Conservation (phyloP, 2,888 invertebrate genomes). For the Helleia helle region DNA sequence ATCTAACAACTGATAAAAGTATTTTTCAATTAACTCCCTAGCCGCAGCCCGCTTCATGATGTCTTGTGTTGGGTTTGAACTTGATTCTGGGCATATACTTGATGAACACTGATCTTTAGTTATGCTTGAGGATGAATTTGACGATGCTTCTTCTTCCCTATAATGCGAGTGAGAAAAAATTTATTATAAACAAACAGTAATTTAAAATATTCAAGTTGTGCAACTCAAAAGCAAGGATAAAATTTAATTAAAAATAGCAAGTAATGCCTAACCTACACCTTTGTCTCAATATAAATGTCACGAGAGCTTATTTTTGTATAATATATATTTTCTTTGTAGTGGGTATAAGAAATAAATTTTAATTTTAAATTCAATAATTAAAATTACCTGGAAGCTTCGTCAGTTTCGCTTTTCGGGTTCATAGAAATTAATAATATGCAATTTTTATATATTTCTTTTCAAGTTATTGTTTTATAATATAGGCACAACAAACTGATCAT, state of each 20-base stretch:
- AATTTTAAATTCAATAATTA: neutral
- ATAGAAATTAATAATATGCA: slow-evolving; percentile 60
- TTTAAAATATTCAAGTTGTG: slow-evolving; percentile 26
- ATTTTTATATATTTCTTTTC: slow-evolving; percentile 25
- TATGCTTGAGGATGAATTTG: slow-evolving; percentile 52
- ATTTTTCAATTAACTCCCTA: slow-evolving; percentile 90
- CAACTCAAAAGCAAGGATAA: neutral
- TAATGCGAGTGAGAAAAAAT: slow-evolving; percentile 23
- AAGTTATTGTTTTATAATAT: neutral
- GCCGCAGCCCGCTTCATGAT: slow-evolving; percentile 85
- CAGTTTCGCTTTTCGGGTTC: slow-evolving; percentile 71
- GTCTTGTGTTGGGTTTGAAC: slow-evolving; percentile 57
- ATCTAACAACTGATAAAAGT: slow-evolving; percentile 93
- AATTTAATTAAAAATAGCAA: slow-evolving; percentile 39
- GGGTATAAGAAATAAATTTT: slow-evolving; percentile 3
- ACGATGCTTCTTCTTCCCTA: slow-evolving; percentile 74
- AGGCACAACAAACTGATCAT: neutral
- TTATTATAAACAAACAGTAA: slow-evolving; percentile 21
- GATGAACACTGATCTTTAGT: slow-evolving; percentile 39
- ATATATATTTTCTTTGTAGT: slow-evolving; percentile 20
- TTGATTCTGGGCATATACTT: slow-evolving; percentile 48
- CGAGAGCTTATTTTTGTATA: neutral
- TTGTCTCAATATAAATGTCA: slow-evolving; percentile 17
- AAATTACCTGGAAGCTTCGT: slow-evolving; percentile 73
- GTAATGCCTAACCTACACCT: slow-evolving; percentile 54